Base-by-base conservation (phyloP, 2,888 invertebrate species). In the Sylvicola cinctus region DNA sequence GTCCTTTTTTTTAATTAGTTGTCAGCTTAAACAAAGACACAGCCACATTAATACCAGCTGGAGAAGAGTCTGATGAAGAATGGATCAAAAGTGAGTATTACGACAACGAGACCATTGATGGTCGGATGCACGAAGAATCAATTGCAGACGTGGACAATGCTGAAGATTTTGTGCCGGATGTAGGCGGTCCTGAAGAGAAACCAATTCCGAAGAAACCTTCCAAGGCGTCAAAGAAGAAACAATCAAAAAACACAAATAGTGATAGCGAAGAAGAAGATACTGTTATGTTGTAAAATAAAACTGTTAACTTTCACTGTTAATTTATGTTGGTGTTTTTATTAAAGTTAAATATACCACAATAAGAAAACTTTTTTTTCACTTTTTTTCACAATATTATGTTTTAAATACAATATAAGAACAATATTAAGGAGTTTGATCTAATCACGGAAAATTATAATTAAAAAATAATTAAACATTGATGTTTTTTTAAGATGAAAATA, bases 241-340 rank as follows among this genome's bases (percentile, higher is more conserved):
- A 7, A 28, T 29, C n/a, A 28, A 29, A 29, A 12, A 12, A 13
- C 23, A n/a, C n/a, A n/a, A 38, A 31, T 28, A 47, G 45, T 29
- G 48, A 47, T 16, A 49, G 47, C 25, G 50, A 50, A 35, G 49
- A 50, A 26, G 49, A 50, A 16, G 36, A 39, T 30, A 44, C 44
- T 29, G 36, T 46, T 30, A 38, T 46, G 14, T 38, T 47, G 35
- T 26, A 25, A 14, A n/a, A n/a, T n/a, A n/a, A n/a, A n/a, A n/a
- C n/a, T n/a, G n/a, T n/a, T n/a, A n/a, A n/a, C n/a, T n/a, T n/a
- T n/a, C n/a, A n/a, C n/a, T n/a, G n/a, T n/a, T n/a, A n/a, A n/a
- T n/a, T 28, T 12, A 23, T 32, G 20, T 17, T 34, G 10, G n/a
- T n/a, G n/a, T n/a, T n/a, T n/a, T n/a, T n/a, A n/a, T n/a, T n/a